These are phyloP conservation scores for Mesorhabditis belari DNA, from an alignment of 2,888 invertebrate species.

Conservation along the genomic window DNA sequence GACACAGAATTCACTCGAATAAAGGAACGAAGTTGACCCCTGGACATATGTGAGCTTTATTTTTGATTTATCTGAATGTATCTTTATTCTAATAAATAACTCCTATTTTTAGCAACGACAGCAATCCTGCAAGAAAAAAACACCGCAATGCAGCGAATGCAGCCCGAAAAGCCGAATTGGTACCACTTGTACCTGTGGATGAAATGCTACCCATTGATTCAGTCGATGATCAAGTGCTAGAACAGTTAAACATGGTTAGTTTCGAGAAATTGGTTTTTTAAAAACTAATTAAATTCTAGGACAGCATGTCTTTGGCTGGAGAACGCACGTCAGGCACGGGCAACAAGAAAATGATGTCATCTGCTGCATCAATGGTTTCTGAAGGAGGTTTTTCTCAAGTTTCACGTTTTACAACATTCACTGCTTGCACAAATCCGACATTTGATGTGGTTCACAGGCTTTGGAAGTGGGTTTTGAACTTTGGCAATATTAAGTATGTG, in stretches of 20 bases:
- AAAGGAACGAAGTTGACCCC: not conserved
- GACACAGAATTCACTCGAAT: constrained; percentile 9
- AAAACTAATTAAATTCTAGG: constrained; percentile 9
- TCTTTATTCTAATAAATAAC: not conserved
- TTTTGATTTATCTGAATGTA: not conserved
- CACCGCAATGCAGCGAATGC: constrained; percentile 35
- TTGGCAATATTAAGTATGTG: too few relatives aligned
- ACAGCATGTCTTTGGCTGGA: constrained; percentile 32
- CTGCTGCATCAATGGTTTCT: constrained; percentile 36
- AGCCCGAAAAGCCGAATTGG: constrained; percentile 23
- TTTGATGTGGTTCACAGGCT: constrained; percentile 64
- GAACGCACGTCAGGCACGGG: not conserved
- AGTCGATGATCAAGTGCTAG: constrained; percentile 17
- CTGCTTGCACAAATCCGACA: constrained; percentile 81
- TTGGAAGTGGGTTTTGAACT: too few relatives aligned
- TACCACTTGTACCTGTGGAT: constrained; percentile 37
- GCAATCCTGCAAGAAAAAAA: constrained; percentile 34
- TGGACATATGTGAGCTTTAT: not conserved
- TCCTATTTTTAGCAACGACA: constrained; percentile 23
- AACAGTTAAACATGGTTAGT: constrained; percentile 9
- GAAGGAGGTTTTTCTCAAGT: constrained; percentile 34
- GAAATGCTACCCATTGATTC: constrained; percentile 20
- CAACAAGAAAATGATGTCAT: too few relatives aligned
- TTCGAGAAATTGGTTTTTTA: not conserved
- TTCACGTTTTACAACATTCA: constrained; percentile 63